A percentile compares a stretch with the other conserved stretches of the same genome.
These are phyloP conservation scores for Sebastes matsubarae DNA, from an alignment of 2,797 vertebrate genomes.

Conservation along the genomic window DNA sequence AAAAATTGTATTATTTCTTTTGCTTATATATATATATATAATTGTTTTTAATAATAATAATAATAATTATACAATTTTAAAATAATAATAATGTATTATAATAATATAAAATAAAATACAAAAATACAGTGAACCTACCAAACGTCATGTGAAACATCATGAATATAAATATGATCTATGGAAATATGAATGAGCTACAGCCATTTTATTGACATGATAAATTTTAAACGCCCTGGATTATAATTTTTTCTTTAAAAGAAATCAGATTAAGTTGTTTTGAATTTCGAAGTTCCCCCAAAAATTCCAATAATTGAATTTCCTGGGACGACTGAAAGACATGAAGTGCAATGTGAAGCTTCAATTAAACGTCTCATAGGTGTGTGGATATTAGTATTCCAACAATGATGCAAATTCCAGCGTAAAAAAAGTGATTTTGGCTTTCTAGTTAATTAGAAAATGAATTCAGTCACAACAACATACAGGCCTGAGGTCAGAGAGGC, in stretches of 20 bases:
- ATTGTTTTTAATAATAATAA: neutral
- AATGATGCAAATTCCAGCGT: slow-evolving; percentile 40
- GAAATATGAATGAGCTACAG: neutral
- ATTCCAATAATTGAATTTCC: slow-evolving; percentile 38
- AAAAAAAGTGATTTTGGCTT: slow-evolving; percentile 46
- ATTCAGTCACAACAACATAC: slow-evolving; percentile 48
- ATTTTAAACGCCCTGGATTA: neutral
- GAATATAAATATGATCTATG: neutral
- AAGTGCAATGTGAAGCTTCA: slow-evolving; percentile 9
- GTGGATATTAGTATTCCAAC: slow-evolving; percentile 47
- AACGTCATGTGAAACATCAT: neutral
- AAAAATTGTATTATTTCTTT: fast-evolving
- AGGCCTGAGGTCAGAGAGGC: slow-evolving; percentile 50
- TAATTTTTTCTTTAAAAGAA: neutral
- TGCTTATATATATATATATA: no score
- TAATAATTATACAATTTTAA: no score
- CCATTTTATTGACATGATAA: neutral
- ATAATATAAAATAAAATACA: no score
- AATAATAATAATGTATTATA: no score
- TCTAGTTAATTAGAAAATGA: slow-evolving; percentile 63
- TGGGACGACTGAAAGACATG: neutral
- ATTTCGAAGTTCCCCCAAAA: neutral
- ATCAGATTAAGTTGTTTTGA: slow-evolving; percentile 4
- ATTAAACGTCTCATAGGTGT: slow-evolving; percentile 12
- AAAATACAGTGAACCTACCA: neutral